Conservation (phyloP, 2,113 vertebrate genomes). For the Pseudorectes ferrugineus region DNA sequence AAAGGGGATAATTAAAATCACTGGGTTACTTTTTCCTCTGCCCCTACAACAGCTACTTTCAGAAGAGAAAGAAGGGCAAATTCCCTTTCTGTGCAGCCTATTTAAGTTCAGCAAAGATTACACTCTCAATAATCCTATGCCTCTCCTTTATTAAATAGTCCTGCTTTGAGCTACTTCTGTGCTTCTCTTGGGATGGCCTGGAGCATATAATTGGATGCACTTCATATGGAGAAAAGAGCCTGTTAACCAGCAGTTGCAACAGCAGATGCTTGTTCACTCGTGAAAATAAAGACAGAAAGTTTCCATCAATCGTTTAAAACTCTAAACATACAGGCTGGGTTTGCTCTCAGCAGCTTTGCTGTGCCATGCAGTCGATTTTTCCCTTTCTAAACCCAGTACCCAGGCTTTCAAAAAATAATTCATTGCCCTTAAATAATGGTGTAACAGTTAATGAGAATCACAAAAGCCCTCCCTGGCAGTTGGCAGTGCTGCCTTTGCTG, state of each 20-base stretch:
- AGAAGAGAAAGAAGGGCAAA: background rate
- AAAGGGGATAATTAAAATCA: background rate
- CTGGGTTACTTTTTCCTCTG: background rate
- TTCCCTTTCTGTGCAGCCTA: background rate
- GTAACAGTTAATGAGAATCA: slow-evolving; percentile 17
- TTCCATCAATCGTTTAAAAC: slow-evolving; percentile 3
- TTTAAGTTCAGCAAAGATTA: background rate
- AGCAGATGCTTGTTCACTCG: background rate
- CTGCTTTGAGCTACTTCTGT: slow-evolving; percentile 8
- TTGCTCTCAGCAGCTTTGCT: background rate
- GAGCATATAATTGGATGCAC: background rate
- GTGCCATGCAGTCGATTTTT: background rate
- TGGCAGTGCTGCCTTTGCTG: slow-evolving; percentile 50
- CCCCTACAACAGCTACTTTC: background rate
- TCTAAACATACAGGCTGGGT: background rate
- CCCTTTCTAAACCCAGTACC: slow-evolving; percentile 4
- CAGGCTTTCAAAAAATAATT: slow-evolving; percentile 41
- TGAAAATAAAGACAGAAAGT: slow-evolving; percentile 17
- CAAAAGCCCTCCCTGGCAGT: slow-evolving; percentile 55
- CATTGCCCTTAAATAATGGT: slow-evolving; percentile 57
- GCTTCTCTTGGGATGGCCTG: background rate
- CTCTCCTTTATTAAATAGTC: background rate
- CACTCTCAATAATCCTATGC: background rate
- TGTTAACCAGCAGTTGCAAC: background rate
- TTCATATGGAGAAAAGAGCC: slow-evolving; percentile 3